These are phyloP conservation scores for Poeciliopsis infans DNA, from an alignment of 2,797 vertebrate species.

Conservation along the genomic window DNA sequence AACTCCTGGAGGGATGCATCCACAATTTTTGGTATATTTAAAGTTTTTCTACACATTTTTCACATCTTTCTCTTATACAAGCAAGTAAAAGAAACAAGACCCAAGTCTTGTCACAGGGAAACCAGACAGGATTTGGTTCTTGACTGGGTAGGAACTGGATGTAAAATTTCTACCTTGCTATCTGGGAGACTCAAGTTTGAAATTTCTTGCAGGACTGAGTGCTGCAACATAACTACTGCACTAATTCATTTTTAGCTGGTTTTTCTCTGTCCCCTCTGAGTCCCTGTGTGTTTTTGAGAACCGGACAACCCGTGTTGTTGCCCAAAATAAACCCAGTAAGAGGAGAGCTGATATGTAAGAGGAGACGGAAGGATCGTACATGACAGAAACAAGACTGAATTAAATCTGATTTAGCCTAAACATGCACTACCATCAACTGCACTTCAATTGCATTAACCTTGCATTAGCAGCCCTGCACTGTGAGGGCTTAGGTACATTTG, in stretches of 20 bases:
- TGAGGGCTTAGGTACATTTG: constrained; percentile 25
- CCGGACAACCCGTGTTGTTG: constrained; percentile 34
- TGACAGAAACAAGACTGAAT: constrained; percentile 87
- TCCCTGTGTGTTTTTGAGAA: constrained; percentile 44
- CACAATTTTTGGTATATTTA: neutral
- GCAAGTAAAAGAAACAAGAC: too few relatives aligned
- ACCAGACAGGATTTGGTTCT: too few relatives aligned
- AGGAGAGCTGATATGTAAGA: constrained; percentile 27
- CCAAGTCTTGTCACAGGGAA: too few relatives aligned
- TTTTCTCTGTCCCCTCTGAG: neutral
- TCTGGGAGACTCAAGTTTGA: neutral
- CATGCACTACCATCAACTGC: constrained; percentile 89
- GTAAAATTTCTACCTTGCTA: neutral
- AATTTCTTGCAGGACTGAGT: neutral
- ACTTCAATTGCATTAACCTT: constrained; percentile 91
- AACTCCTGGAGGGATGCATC: neutral
- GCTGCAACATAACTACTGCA: neutral
- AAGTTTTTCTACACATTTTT: neutral
- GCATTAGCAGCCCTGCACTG: constrained; percentile 86
- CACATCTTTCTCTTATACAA: neutral
- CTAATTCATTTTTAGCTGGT: neutral
- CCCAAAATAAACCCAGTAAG: constrained; percentile 49
- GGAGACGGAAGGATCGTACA: constrained; percentile 53
- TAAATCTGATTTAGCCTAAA: constrained; percentile 93
- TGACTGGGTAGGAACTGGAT: too few relatives aligned